Evolutionary conservation across 2,888 invertebrate genomes (phyloP).

Genomic region (Leptura quadrifasciata): DNA sequence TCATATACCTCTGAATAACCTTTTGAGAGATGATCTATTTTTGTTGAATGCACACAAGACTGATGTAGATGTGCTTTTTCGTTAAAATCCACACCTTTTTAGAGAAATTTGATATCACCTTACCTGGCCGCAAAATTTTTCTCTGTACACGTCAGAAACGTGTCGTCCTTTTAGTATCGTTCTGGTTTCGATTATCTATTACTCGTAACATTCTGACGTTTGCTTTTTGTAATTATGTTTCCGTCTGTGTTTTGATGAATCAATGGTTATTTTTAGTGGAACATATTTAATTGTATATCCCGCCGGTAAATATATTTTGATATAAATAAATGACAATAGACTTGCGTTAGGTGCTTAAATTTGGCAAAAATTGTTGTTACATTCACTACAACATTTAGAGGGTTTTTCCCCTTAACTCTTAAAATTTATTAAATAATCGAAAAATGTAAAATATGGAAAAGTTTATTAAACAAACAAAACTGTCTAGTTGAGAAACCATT

Average conservation of each 20-base stretch:
- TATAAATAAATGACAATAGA: not conserved
- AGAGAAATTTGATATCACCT: conserved; percentile 70
- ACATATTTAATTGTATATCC: conserved; percentile 13
- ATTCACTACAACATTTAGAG: too few relatives aligned
- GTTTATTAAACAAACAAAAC: too few relatives aligned
- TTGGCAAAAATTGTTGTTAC: not conserved
- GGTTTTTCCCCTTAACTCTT: too few relatives aligned
- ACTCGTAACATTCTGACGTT: not conserved
- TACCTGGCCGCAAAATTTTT: conserved; percentile 53
- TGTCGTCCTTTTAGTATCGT: not conserved
- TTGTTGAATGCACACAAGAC: conserved; percentile 72
- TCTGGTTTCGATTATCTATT: conserved; percentile 8
- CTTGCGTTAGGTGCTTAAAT: not conserved
- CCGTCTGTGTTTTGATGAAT: conserved; percentile 21
- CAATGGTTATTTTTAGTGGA: conserved; percentile 26
- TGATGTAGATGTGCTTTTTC: conserved; percentile 68
- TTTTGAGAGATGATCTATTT: conserved; percentile 75
- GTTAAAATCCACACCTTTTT: conserved; percentile 72
- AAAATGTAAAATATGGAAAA: too few relatives aligned
- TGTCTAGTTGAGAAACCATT: too few relatives aligned
- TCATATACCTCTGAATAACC: conserved; percentile 72
- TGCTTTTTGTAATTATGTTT: conserved; percentile 16
- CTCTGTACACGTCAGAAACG: not conserved
- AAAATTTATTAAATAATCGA: too few relatives aligned
- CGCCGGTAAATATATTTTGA: not conserved